Percentiles rank a stretch among this genome's conserved stretches.
Conservation (phyloP, 2,888 invertebrate genomes). For the Iphiclides podalirius region DNA sequence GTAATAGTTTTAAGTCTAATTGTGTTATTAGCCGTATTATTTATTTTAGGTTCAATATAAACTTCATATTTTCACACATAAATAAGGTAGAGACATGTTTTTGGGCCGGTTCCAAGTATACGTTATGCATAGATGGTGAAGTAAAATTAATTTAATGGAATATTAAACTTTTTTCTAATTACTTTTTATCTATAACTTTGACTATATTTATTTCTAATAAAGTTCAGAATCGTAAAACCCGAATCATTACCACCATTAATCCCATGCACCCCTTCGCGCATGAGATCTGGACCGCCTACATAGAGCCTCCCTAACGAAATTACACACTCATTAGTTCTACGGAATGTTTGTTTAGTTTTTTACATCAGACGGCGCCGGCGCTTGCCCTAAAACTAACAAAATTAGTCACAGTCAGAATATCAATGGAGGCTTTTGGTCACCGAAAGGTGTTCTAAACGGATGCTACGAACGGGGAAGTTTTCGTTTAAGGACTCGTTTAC, state of each 20-base stretch:
- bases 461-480: slow-evolving; percentile 38
- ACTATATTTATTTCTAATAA: neutral
- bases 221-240: slow-evolving; percentile 12
- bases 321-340: slow-evolving; percentile 76
- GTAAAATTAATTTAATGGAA: too few relatives aligned
- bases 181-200: too few relatives aligned
- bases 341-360: slow-evolving; percentile 67
- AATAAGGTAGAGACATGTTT: too few relatives aligned
- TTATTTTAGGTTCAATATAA: too few relatives aligned
- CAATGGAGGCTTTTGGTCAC: slow-evolving; percentile 44
- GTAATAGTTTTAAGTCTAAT: too few relatives aligned
- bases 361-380: slow-evolving; percentile 60
- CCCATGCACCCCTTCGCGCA: slow-evolving; percentile 36
- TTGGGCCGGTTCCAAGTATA: too few relatives aligned
- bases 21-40: too few relatives aligned
- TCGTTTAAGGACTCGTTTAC: slow-evolving; percentile 27
- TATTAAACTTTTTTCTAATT: too few relatives aligned
- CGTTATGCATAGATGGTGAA: too few relatives aligned
- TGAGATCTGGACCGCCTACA: slow-evolving; percentile 59
- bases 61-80: too few relatives aligned
- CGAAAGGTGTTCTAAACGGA: slow-evolving; percentile 37
- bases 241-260: slow-evolving; percentile 42
- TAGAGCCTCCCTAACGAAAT: slow-evolving; percentile 67
- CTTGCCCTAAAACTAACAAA: slow-evolving; percentile 63
- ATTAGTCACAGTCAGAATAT: slow-evolving; percentile 67